These are phyloP conservation scores for Galaxea fascicularis DNA, from an alignment of 92 coral and sea anemone genomes.

Conservation along the genomic window DNA sequence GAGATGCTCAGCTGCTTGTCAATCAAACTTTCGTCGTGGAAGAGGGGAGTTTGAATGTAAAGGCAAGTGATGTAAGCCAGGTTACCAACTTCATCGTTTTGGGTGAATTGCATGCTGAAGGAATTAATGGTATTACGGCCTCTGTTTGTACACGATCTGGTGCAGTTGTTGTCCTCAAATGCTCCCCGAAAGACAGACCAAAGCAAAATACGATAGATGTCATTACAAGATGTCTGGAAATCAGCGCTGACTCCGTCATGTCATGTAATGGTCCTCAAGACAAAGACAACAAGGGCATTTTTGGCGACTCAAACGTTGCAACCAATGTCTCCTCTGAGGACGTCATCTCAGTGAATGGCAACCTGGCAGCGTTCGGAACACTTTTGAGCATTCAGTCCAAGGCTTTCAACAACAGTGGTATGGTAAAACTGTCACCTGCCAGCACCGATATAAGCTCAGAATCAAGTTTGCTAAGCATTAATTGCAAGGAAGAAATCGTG, in stretches of 20 bases:
- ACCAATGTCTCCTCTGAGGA: constrained; percentile 49
- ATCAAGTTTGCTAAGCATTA: constrained; percentile 21
- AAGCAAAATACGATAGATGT: constrained; percentile 38
- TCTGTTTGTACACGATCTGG: constrained; percentile 54
- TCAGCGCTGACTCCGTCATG: constrained; percentile 55
- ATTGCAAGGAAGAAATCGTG: constrained; percentile 32
- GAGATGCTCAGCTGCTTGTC: constrained; percentile 59
- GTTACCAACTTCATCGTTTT: constrained; percentile 49
- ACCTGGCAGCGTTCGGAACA: constrained; percentile 47
- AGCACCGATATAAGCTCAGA: constrained; percentile 2
- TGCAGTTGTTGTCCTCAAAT: constrained; percentile 52
- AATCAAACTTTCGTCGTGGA: constrained; percentile 47
- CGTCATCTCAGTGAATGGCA: constrained; percentile 58
- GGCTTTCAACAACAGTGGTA: constrained; percentile 56
- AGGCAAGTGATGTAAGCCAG: constrained; percentile 47
- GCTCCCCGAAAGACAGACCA: constrained; percentile 5
- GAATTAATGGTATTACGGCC: constrained; percentile 62
- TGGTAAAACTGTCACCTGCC: constrained; percentile 42
- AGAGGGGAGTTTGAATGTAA: constrained; percentile 47
- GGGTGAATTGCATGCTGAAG: constrained; percentile 61
- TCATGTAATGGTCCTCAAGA: constrained; percentile 30
- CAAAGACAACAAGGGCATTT: constrained; percentile 13
- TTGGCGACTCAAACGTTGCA: constrained; percentile 29
- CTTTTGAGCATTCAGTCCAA: constrained; percentile 41
- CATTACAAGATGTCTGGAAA: constrained; percentile 58